These are phyloP conservation scores for Meleagris gallopavo DNA, from an alignment of 2,113 vertebrate genomes.

Conservation along the genomic window DNA sequence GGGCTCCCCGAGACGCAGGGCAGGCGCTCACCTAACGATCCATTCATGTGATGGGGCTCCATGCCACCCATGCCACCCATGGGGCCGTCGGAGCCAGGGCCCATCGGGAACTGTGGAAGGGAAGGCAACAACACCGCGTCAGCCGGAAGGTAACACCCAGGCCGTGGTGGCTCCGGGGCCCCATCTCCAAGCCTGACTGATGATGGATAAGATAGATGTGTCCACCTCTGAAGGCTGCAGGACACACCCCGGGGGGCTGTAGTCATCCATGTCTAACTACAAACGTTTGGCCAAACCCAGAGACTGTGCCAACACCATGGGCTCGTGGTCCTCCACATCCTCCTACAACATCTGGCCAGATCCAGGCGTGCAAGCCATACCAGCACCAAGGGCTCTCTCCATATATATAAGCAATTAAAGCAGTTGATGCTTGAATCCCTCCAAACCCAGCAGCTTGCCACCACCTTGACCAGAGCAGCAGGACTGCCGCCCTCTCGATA, in stretches of 20 bases:
- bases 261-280: neutral
- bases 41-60: conserved; percentile 99
- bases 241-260: accelerated
- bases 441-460: neutral
- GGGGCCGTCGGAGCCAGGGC: conserved; percentile 95
- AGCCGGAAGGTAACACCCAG: neutral
- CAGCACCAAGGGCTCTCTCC: neutral
- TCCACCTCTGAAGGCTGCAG: accelerated
- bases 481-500: neutral
- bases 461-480: neutral
- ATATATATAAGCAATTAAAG: neutral
- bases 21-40: conserved; percentile 83
- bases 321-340: accelerated
- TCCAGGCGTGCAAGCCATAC: neutral
- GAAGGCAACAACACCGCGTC: neutral
- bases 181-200: neutral
- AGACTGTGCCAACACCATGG: accelerated
- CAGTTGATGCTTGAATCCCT: neutral
- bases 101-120: conserved; percentile 92
- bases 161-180: accelerated
- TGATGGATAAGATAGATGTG: accelerated
- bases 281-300: neutral
- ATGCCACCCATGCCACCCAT: conserved; percentile 99
- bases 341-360: neutral
- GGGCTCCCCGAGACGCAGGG: accelerated